A percentile compares a stretch with the other conserved stretches of the same genome.
Conservation (phyloP, 92 coral and sea anemone species). For the Palythoa grandis region DNA sequence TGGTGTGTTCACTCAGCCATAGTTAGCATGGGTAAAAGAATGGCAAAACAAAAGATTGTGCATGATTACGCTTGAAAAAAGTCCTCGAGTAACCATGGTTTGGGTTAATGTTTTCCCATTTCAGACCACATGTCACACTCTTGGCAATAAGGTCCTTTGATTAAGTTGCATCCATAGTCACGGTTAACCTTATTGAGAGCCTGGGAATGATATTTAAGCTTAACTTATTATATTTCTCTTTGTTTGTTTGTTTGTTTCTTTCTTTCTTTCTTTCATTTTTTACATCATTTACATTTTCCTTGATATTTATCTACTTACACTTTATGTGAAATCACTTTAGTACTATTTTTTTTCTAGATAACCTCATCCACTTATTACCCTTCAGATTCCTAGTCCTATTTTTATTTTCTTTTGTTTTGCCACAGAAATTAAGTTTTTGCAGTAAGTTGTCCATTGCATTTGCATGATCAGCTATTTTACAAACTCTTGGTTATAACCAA, state of each 20-base stretch:
- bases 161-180: not conserved
- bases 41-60: not conserved
- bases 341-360: not conserved
- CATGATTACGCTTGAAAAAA: not conserved
- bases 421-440: not conserved
- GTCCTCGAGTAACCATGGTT: not conserved
- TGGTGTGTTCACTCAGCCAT: not conserved
- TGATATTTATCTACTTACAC: not conserved
- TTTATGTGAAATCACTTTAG: not conserved
- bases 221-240: not conserved
- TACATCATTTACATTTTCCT: not conserved
- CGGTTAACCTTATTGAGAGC: not conserved
- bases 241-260: not conserved
- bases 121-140: not conserved
- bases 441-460: not conserved
- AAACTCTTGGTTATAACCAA: too few species aligned
- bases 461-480: not conserved
- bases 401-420: not conserved
- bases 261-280: not conserved
- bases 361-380: not conserved
- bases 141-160: not conserved
- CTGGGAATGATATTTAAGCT: not conserved
- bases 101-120: not conserved
- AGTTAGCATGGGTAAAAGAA: not conserved
- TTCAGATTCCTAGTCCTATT: not conserved